Base-by-base conservation (phyloP, 1,140 invertebrate species). In the Drosophila sucinea region DNA sequence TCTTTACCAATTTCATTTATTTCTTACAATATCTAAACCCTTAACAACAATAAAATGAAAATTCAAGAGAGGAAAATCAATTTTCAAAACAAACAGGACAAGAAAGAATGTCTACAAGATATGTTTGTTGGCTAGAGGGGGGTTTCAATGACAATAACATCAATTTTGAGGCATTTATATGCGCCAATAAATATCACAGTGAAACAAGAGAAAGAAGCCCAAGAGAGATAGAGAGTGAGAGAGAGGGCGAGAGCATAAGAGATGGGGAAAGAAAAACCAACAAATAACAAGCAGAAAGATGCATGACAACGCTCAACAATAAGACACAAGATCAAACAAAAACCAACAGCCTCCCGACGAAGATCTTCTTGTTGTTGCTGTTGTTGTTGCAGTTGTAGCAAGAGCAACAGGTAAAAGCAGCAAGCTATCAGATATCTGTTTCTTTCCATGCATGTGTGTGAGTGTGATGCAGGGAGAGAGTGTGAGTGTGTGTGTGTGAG, bases 91-190 rank as follows among this genome's bases (percentile, higher is more conserved):
- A 87, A 83, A 67, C 67, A 87, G 83, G 83, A 87, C 81, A 81
- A 62, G 11, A 64, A 25, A 66, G 10, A 11, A 33, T 51, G 44
- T 51, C 23, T 51, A 27, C 44, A 51, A 51, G 44, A 11, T 25
- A 8, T 5, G 33, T 32, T 30, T 38, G 54, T 17, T 33, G 62
- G n/a, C 41, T 55, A 66, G 68, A 67, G 77, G 70, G 70, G 80
- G 54, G 54, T 79, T 87, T 62, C 54, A 83, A 84, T 82, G 84
- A 87, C 84, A 87, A 89, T 87, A 87, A 87, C 84, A 87, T 89
- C 80, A 87, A 87, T 87, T 87, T 87, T 84, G 77, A 87, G 84
- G 84, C 80, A 87, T 87, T 89, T 87, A 87, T 87, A 87, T 87
- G 84, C 84, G 84, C 84, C 80, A 87, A 87, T 87, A 87, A 87